Evolutionary conservation across 2,888 invertebrate genomes (phyloP).

Genomic region (Stenoptilia bipunctidactyla): DNA sequence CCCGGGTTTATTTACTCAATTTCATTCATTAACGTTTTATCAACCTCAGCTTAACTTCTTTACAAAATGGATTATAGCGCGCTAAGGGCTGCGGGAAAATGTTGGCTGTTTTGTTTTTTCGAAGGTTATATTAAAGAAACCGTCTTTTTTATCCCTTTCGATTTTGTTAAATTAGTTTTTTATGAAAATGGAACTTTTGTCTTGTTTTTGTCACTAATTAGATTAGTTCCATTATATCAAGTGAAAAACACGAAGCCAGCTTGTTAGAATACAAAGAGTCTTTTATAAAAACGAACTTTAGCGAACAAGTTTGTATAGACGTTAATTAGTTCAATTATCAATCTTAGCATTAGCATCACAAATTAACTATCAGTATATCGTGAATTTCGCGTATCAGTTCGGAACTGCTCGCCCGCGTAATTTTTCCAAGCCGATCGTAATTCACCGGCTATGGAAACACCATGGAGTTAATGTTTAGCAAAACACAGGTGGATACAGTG

Average conservation of each 20-base stretch:
- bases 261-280: constrained; percentile 19
- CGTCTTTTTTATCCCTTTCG: no score
- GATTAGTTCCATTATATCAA: no score
- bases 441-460: constrained; percentile 18
- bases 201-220: no score
- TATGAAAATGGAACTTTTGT: no score
- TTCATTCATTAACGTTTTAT: no score
- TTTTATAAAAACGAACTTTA: constrained; percentile 16
- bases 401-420: neutral
- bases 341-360: constrained; percentile 13
- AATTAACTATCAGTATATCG: constrained; percentile 13
- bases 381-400: constrained; percentile 7
- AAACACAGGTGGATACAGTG: constrained; percentile 44
- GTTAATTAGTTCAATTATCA: constrained; percentile 26
- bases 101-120: no score
- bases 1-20: no score
- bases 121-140: no score
- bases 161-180: no score
- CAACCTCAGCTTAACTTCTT: no score
- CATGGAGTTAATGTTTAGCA: constrained; percentile 34
- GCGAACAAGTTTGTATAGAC: constrained; percentile 22
- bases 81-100: no score
- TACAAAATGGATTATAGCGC: no score
- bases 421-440: constrained; percentile 10
- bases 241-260: constrained; percentile 14